These are phyloP conservation scores for Drosophila prolongata DNA, from an alignment of 2,888 invertebrate species.

Conservation along the genomic window DNA sequence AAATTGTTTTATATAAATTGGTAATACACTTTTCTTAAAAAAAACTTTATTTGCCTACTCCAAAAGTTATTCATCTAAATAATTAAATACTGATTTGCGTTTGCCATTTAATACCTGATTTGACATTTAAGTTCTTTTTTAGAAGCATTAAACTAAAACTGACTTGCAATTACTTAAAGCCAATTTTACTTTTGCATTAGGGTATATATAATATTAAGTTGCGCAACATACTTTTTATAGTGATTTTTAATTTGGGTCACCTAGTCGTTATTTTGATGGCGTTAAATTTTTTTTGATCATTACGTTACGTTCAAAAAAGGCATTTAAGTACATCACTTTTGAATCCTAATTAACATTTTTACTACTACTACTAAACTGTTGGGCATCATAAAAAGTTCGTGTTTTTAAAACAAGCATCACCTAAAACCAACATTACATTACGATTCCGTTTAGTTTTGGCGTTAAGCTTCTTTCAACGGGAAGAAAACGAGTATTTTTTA, in stretches of 20 bases:
- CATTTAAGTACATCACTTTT: conserved; percentile 7
- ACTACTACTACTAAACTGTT: background rate
- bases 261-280: background rate
- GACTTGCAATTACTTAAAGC: too few species aligned
- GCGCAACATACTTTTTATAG: background rate
- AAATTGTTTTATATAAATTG: too few species aligned
- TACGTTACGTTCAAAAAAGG: background rate
- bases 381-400: too few species aligned
- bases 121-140: background rate
- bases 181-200: too few species aligned
- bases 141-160: background rate
- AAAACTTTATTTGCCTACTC: too few species aligned
- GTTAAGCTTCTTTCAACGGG: too few species aligned
- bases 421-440: too few species aligned
- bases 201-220: background rate
- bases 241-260: background rate
- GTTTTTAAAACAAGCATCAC: too few species aligned
- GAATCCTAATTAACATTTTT: conserved; percentile 6
- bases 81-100: background rate
- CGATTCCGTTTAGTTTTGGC: too few species aligned
- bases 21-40: too few species aligned
- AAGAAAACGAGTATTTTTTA: too few species aligned
- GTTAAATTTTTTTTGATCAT: background rate
- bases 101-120: background rate
- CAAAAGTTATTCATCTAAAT: background rate